Base-by-base conservation (phyloP, 92 coral and sea anemone genomes). In the Bergia sp. region DNA sequence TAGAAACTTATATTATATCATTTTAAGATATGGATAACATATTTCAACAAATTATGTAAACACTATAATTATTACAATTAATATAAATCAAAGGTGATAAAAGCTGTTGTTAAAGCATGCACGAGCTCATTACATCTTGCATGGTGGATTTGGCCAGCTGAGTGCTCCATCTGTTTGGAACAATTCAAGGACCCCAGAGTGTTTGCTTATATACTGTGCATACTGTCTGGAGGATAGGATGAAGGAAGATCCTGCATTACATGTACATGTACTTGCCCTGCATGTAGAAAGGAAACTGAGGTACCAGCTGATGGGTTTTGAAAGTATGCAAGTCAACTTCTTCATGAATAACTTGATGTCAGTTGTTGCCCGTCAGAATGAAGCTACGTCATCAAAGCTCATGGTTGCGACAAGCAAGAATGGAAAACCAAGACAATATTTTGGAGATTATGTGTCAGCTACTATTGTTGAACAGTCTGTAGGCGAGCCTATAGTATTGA, bases 121-220 rank as follows among this genome's bases (percentile, higher is more conserved):
- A 23, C 42, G 78, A 73, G 78, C 78, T 39, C 38, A 73, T 73
- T 23, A 39, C 78, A 73, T 23, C 78, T 23, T 73, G 64, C 64
- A 55, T 55, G 64, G 64, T 55, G 64, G 64, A 55, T 55, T 55
- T 55, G 64, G 67, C 86, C 89, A 41, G 55, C 89, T 82, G 88
- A 85, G 38, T 92, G 94, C 44, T 77, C 92, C 4, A 79, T 90
- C 65, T 92, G 94, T 72, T 73, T 90, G 74, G 92, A 90, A 39
- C 91, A 90, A 72, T 90, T 81, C 85, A 87, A 72, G 76, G 94
- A 92, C 15, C 92, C 94, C 15, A 90, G 73, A 66, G 91, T 92
- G 58, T 86, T 82, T 92, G 82, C 94, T 90, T 88, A 78, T 91
- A 16, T 92, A 78, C 86, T 92, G 94, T 77, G 83, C 82, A 23